These are phyloP conservation scores for Maniola hyperantus DNA, from an alignment of 2,888 invertebrate genomes.

Conservation along the genomic window DNA sequence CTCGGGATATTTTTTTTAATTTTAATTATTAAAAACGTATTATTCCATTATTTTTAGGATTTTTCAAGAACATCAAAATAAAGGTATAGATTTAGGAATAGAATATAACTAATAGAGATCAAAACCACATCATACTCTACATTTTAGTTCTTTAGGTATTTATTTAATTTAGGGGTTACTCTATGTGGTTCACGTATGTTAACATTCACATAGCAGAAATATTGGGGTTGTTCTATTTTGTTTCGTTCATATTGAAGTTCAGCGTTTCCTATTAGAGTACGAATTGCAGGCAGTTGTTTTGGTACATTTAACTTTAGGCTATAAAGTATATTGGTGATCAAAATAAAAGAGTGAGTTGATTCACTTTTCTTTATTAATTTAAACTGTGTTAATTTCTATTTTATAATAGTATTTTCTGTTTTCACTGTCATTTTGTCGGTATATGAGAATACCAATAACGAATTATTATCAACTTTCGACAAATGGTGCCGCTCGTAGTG, in stretches of 20 bases:
- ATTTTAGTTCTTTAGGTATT: background rate
- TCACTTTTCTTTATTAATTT: too few relatives aligned
- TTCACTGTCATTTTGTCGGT: too few relatives aligned
- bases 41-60: background rate
- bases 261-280: slow-evolving; percentile 13
- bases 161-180: background rate
- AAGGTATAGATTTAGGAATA: too few relatives aligned
- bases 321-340: too few relatives aligned
- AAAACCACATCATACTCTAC: background rate
- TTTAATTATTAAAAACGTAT: too few relatives aligned
- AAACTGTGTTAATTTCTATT: too few relatives aligned
- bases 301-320: background rate
- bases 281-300: background rate
- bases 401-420: too few relatives aligned
- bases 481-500: too few relatives aligned
- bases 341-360: too few relatives aligned
- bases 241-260: slow-evolving; percentile 15
- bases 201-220: background rate
- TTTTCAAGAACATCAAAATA: background rate
- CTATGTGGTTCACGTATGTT: background rate
- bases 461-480: too few relatives aligned
- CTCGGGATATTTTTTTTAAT: too few relatives aligned
- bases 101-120: background rate
- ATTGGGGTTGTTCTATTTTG: slow-evolving; percentile 7
- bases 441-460: too few relatives aligned